Percentiles rank a stretch among this genome's conserved stretches.
Evolutionary conservation across 2,888 invertebrate genomes (phyloP).

Genomic region (Dione vanillae): DNA sequence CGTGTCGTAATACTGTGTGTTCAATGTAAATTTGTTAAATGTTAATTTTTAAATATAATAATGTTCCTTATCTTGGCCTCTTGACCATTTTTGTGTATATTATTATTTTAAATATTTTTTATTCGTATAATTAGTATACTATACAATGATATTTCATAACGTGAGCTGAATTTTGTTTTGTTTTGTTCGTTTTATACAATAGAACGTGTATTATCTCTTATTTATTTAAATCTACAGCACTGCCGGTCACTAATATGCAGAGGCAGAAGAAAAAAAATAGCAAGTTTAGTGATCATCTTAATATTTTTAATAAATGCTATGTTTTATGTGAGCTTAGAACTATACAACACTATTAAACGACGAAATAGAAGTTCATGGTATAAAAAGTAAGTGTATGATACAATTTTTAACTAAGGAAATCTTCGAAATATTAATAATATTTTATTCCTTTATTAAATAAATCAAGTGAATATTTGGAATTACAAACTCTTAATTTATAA

Average conservation of each 20-base stretch:
- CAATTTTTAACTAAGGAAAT: background rate
- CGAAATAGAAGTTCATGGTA: conserved; percentile 67
- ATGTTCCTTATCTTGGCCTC: background rate
- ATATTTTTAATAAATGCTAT: conserved; percentile 72
- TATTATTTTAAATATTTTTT: conserved; percentile 1
- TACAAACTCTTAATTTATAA: background rate
- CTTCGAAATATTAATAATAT: too few species aligned
- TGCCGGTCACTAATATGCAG: conserved; percentile 69
- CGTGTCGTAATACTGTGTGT: background rate
- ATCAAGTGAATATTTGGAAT: background rate
- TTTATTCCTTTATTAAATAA: background rate
- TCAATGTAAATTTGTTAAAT: background rate
- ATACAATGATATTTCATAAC: background rate
- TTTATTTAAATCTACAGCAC: conserved; percentile 57
- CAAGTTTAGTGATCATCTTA: conserved; percentile 63
- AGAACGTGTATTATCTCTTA: background rate
- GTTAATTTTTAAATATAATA: conserved; percentile 8
- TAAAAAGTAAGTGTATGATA: conserved; percentile 59
- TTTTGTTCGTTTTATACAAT: conserved; percentile 1
- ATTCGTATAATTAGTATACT: background rate
- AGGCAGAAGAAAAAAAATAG: conserved; percentile 74
- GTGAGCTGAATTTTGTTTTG: conserved; percentile 16
- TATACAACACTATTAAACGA: conserved; percentile 66
- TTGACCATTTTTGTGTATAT: background rate
- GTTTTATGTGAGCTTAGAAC: conserved; percentile 72